Percentiles rank a stretch among this genome's conserved stretches.
These are phyloP conservation scores for Petrocephalus schoutedeni DNA, from an alignment of 2,797 vertebrate genomes.

Conservation along the genomic window DNA sequence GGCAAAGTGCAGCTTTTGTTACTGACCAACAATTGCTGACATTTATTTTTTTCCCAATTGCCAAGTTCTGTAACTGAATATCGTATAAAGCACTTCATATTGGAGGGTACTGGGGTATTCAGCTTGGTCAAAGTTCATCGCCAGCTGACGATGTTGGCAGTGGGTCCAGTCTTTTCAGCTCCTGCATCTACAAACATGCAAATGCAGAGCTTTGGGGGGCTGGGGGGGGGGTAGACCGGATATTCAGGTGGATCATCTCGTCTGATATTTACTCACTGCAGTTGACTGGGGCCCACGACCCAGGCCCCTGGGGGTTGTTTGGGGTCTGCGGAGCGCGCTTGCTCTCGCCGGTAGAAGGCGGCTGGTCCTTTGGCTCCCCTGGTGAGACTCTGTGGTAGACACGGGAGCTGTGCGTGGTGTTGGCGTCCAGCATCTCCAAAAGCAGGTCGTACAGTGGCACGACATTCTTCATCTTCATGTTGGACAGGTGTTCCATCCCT, in stretches of 20 bases:
- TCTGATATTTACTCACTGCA: slow-evolving; percentile 30
- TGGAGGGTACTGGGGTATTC: neutral
- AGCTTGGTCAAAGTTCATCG: neutral
- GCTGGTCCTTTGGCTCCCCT: slow-evolving; percentile 35
- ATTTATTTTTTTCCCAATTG: neutral
- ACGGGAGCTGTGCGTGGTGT: slow-evolving; percentile 63
- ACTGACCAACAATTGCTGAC: neutral
- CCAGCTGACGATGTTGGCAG: neutral
- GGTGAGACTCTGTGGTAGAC: slow-evolving; percentile 31
- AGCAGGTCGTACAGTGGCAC: slow-evolving; percentile 90
- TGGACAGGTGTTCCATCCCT: slow-evolving; percentile 91
- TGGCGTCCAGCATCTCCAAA: slow-evolving; percentile 92
- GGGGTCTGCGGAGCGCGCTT: slow-evolving; percentile 25
- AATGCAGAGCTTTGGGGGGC: neutral
- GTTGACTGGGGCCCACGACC: slow-evolving; percentile 26
- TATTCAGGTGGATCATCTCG: neutral
- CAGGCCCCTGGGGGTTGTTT: slow-evolving; percentile 20
- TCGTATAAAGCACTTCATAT: neutral
- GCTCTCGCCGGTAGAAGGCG: slow-evolving; percentile 4
- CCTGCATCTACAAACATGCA: neutral
- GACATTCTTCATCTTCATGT: slow-evolving; percentile 93
- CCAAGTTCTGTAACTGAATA: neutral
- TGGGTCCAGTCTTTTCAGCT: neutral
- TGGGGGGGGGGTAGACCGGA: neutral
- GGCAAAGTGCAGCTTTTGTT: neutral